Evolutionary conservation across 2,888 invertebrate species (phyloP), one percentile per base, ranked within the genome.

Genomic region (Subacronicta megacephala): DNA sequence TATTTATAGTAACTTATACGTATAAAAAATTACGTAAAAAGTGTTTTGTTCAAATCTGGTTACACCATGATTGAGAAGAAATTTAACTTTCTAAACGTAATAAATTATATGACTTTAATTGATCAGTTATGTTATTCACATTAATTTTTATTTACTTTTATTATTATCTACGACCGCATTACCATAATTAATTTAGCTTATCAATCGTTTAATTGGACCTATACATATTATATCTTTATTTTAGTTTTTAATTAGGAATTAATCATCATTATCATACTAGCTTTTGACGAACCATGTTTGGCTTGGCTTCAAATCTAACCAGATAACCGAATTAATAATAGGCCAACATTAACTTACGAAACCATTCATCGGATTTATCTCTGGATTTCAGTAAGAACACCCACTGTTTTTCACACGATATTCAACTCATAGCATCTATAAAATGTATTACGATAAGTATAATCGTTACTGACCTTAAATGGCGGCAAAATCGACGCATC

Each of bases 41-140:
- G 7, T 42, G 38, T 55, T 61, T 53, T 26, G 16, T 61, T 33
- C 54, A 60, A 49, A 23, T 53, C 49, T 55, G 31, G 38, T 33
- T 43, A 35, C 37, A 12, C 15, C 15, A 12, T 26, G 36, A 53
- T 62, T 54, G 26, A 56, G 45, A 44, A 40, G 38, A 45, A 56
- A 26, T 52, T 13, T 41, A 38, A 58, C 65, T 73, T 73, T 72
- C 72, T 66, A 72, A 72, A 37, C 5, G 26, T 38, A 35, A 33
- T 57, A 59, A 61, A 56, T 62, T 59, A 45, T 65, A 46, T 52
- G 42, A 52, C 15, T 47, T 47, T 57, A 57, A 67, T 73, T 54
- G 15, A 45, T 70, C n/a, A 15, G 12, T 10, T 38, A 36, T 9
- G 7, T 49, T 16, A 10, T 40, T 43, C 47, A 9, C 10, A 1